Conservation (phyloP, 2,797 vertebrate genomes). For the Miichthys miiuy region DNA sequence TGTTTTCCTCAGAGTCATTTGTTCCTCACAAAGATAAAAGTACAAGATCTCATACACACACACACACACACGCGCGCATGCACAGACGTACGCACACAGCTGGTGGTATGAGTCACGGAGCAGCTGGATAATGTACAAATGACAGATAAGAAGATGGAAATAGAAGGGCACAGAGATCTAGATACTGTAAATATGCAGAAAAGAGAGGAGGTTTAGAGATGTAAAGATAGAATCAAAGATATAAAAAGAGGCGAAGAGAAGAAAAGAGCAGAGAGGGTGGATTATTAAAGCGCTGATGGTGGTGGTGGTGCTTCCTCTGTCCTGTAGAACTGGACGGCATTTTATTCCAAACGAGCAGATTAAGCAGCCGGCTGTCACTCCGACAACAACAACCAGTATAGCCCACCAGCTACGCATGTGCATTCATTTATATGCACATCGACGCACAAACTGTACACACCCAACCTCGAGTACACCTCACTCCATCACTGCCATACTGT, state of each 20-base stretch:
- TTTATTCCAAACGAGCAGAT: conserved; percentile 31
- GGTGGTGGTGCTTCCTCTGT: neutral
- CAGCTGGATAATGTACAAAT: conserved; percentile 16
- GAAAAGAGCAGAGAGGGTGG: conserved; percentile 2
- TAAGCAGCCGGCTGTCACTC: conserved; percentile 49
- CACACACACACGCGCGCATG: neutral
- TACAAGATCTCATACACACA: neutral
- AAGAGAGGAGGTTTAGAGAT: neutral
- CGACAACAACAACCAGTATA: conserved; percentile 18
- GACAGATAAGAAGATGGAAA: conserved; percentile 10
- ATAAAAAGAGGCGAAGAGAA: neutral
- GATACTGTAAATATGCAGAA: conserved; percentile 5
- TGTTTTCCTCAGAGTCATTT: neutral
- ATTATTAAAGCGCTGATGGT: conserved; percentile 5
- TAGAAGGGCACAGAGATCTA: neutral
- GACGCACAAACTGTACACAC: conserved; percentile 10
- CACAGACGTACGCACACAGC: neutral
- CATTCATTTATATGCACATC: conserved; percentile 23
- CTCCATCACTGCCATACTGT: conserved; percentile 41
- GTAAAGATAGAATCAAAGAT: neutral
- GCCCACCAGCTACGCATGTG: conserved; percentile 25
- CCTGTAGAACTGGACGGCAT: neutral
- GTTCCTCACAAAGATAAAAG: neutral
- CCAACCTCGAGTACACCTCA: neutral
- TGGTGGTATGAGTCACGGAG: conserved; percentile 23